phyloP scores from a whole-genome alignment of 2,797 vertebrate genomes.

The Forpus xanthops region DNA sequence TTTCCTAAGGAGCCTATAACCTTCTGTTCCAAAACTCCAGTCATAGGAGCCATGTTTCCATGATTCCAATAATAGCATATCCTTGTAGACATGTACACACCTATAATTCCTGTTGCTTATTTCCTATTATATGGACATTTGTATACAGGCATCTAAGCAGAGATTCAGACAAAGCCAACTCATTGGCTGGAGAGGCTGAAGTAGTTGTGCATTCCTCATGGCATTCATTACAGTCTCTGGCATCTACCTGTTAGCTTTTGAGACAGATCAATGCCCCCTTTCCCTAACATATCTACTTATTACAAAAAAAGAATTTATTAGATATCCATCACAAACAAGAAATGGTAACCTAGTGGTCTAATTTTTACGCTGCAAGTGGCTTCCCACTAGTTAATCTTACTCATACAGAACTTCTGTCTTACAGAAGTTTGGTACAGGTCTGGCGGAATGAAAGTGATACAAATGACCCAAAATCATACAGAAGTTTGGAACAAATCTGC shows the following conservation, averaged over 20 bases:
- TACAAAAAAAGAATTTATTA: background rate
- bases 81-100: background rate
- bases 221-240: background rate
- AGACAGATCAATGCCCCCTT: background rate
- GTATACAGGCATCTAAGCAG: background rate
- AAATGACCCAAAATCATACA: background rate
- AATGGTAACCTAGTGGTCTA: background rate
- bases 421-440: background rate
- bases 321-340: background rate
- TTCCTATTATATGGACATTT: background rate
- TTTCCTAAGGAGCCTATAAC: background rate
- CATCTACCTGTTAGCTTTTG: background rate
- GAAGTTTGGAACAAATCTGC: background rate
- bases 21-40: background rate
- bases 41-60: background rate
- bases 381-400: background rate
- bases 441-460: background rate
- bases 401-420: too few species aligned
- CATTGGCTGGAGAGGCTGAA: background rate
- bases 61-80: background rate
- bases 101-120: background rate
- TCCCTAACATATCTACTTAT: background rate
- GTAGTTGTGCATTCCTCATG: background rate
- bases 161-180: background rate
- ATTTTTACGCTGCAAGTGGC: background rate